Percentiles rank a stretch among this genome's conserved stretches.
These are phyloP conservation scores for Drosophila kanekoi DNA, from an alignment of 2,888 invertebrate genomes.

Conservation along the genomic window DNA sequence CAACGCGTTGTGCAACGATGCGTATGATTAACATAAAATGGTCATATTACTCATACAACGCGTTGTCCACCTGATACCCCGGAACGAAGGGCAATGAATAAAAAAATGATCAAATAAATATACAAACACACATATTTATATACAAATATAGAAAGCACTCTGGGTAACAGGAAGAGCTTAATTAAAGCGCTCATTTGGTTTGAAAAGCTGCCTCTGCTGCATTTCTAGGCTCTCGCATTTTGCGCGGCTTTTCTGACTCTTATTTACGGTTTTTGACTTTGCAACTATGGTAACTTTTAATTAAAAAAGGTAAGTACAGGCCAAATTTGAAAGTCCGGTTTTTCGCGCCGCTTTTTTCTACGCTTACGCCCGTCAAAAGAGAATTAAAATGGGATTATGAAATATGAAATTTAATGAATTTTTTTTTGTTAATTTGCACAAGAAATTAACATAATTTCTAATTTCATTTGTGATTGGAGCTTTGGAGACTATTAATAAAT, in stretches of 20 bases:
- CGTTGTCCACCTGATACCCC: slow-evolving; percentile 22
- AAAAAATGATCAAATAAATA: slow-evolving; percentile 6
- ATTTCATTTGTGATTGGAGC: neutral
- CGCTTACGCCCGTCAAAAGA: neutral
- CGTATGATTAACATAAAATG: slow-evolving; percentile 76
- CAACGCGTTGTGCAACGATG: slow-evolving; percentile 53
- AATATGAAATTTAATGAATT: neutral
- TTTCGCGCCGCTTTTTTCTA: slow-evolving; percentile 7
- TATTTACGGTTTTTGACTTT: slow-evolving; percentile 40
- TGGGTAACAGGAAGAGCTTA: slow-evolving; percentile 50
- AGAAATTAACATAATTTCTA: neutral
- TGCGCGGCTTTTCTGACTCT: slow-evolving; percentile 30
- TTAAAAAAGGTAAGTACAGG: slow-evolving; percentile 58
- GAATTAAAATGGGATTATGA: slow-evolving; percentile 17
- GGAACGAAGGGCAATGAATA: slow-evolving; percentile 10
- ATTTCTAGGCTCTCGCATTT: slow-evolving; percentile 52
- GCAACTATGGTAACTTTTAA: slow-evolving; percentile 74
- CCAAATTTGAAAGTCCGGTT: slow-evolving; percentile 18
- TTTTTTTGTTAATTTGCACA: too few species aligned
- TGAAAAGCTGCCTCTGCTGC: slow-evolving; percentile 35
- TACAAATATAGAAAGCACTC: neutral
- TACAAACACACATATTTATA: neutral
- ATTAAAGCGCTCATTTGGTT: slow-evolving; percentile 61
- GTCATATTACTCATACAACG: slow-evolving; percentile 52
- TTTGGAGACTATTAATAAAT: neutral